Evolutionary conservation across 2,888 invertebrate genomes (phyloP).

Genomic region (Diploptera punctata): DNA sequence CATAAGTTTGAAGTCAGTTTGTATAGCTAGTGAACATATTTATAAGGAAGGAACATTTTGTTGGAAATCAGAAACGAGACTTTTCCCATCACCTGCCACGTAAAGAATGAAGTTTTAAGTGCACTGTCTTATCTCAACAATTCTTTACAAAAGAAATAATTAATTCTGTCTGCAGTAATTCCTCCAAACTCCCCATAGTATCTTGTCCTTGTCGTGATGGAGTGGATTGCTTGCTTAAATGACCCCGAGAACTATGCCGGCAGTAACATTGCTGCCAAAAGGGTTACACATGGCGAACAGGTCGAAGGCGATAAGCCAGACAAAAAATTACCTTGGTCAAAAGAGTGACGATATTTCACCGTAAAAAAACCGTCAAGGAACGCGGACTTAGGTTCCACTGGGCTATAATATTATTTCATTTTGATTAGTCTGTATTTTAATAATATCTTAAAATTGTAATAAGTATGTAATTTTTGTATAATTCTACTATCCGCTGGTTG

Average conservation of each 20-base stretch:
- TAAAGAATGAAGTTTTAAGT: background rate
- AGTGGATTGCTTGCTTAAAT: too few species aligned
- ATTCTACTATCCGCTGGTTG: too few species aligned
- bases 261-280: too few species aligned
- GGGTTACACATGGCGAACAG: too few species aligned
- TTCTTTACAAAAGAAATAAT: background rate
- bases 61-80: background rate
- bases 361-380: background rate
- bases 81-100: background rate
- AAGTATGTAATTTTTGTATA: too few species aligned
- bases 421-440: too few species aligned
- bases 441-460: too few species aligned
- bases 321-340: too few species aligned
- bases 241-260: too few species aligned
- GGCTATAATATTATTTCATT: background rate
- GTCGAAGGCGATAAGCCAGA: too few species aligned
- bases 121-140: background rate
- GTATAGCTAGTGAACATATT: background rate
- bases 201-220: background rate
- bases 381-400: background rate
- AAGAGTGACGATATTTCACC: too few species aligned
- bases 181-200: background rate
- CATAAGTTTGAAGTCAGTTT: background rate
- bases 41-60: background rate
- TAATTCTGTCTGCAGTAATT: background rate